Conservation (phyloP, 2,797 vertebrate genomes). For the Tauraco hartlaubi region DNA sequence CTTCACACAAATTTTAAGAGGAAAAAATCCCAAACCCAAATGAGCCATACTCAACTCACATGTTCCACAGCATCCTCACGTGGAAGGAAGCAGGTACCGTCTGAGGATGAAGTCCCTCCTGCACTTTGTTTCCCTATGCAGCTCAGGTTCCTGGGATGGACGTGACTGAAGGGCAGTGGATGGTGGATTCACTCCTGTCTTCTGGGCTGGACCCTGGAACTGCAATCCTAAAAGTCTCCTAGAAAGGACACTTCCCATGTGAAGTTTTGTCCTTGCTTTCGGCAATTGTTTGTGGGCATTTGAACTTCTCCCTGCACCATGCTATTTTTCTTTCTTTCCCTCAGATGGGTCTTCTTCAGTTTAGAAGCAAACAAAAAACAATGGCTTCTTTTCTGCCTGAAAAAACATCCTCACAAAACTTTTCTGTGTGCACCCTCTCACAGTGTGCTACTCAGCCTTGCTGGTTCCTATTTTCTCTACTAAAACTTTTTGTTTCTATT, state of each 20-base stretch:
- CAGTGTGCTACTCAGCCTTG: neutral
- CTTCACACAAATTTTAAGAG: neutral
- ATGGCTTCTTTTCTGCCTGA: neutral
- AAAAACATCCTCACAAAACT: neutral
- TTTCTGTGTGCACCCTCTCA: neutral
- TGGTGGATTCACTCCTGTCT: neutral
- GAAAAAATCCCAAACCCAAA: neutral
- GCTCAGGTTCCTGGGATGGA: neutral
- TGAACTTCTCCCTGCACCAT: neutral
- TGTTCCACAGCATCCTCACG: neutral
- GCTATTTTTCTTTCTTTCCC: neutral
- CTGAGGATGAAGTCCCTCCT: neutral
- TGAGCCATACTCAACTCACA: accelerated
- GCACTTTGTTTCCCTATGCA: neutral
- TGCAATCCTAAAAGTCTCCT: neutral
- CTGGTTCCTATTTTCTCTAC: neutral
- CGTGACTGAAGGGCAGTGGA: neutral
- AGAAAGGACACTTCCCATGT: neutral
- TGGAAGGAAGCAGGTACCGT: neutral
- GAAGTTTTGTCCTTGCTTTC: neutral
- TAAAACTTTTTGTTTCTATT: neutral
- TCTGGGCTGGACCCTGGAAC: neutral
- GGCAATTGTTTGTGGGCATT: neutral
- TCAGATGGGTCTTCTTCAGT: neutral
- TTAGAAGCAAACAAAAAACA: neutral